These are phyloP conservation scores for Tragulus kanchil DNA, from an alignment of 2,113 vertebrate species.

Conservation along the genomic window DNA sequence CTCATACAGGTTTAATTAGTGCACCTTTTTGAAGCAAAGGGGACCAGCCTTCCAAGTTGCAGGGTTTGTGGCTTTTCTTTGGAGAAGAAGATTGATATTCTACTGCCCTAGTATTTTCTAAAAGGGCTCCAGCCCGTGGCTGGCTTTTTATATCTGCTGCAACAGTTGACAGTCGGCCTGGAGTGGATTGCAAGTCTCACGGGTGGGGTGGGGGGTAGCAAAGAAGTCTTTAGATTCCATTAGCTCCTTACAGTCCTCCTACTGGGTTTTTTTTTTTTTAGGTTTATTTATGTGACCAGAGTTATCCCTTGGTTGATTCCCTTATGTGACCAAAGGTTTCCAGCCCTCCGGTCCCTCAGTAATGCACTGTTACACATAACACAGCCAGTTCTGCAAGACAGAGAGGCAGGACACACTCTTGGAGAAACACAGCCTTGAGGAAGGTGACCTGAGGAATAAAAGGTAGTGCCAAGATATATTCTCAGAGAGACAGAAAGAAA, in stretches of 20 bases:
- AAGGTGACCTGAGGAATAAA: not conserved
- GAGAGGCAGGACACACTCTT: not conserved
- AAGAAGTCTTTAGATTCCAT: constrained; percentile 67
- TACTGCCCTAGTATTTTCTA: constrained; percentile 35
- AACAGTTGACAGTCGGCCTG: constrained; percentile 63
- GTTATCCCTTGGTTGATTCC: not conserved
- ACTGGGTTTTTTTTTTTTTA: constrained; percentile 70
- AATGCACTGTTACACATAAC: not conserved
- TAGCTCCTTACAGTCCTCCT: constrained; percentile 77
- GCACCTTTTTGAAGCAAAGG: constrained; percentile 7
- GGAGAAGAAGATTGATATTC: constrained; percentile 51
- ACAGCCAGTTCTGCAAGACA: not conserved
- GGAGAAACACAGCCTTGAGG: not conserved
- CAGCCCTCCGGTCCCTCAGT: not conserved
- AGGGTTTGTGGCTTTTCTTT: constrained; percentile 14
- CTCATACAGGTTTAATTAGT: constrained; percentile 2
- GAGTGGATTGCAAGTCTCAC: constrained; percentile 46
- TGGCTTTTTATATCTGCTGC: constrained; percentile 30
- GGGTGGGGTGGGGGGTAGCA: not conserved
- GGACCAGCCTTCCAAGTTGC: not conserved
- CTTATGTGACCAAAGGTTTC: not conserved
- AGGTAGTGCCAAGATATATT: not conserved
- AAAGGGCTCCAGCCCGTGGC: not conserved
- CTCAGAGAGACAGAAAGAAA: not conserved
- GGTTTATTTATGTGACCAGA: constrained; percentile 80